phyloP scores from a whole-genome alignment of 2,888 invertebrate genomes.

The Oligia strigilis region DNA sequence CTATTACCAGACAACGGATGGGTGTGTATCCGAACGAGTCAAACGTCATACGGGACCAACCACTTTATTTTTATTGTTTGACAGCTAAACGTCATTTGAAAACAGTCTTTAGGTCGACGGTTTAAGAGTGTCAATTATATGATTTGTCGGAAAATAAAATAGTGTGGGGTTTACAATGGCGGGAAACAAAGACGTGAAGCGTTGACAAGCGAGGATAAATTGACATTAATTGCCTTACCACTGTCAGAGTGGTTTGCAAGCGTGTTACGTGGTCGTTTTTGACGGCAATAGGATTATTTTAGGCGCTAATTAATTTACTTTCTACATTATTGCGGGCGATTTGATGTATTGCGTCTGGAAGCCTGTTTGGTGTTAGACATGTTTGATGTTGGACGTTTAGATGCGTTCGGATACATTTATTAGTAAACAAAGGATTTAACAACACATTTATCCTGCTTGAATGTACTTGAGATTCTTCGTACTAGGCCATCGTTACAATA shows the following conservation, averaged over 20 bases:
- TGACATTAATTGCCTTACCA: conserved; percentile 87
- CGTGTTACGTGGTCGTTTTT: conserved; percentile 73
- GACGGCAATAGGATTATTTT: conserved; percentile 74
- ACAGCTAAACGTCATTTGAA: conserved; percentile 62
- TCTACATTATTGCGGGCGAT: conserved; percentile 79
- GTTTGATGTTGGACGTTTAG: conserved; percentile 46
- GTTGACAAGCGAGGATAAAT: conserved; percentile 88
- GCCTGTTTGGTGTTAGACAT: conserved; percentile 44
- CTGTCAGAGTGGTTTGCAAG: conserved; percentile 76
- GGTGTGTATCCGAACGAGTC: conserved; percentile 73
- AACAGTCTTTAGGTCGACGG: conserved; percentile 67
- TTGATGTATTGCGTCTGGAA: conserved; percentile 73
- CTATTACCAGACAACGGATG: conserved; percentile 83
- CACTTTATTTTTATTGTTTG: conserved; percentile 58
- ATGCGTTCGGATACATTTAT: conserved; percentile 45
- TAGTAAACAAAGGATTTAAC: conserved; percentile 55
- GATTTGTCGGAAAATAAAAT: conserved; percentile 62
- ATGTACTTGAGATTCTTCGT: conserved; percentile 21
- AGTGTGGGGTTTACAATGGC: conserved; percentile 74
- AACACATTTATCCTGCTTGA: conserved; percentile 18
- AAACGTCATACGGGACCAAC: conserved; percentile 60
- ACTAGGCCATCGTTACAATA: background rate
- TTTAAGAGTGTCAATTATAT: conserved; percentile 65
- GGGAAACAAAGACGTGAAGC: conserved; percentile 80
- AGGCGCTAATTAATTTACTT: conserved; percentile 82